Conservation (phyloP, 2,888 invertebrate genomes). For the Germaria angustata region DNA sequence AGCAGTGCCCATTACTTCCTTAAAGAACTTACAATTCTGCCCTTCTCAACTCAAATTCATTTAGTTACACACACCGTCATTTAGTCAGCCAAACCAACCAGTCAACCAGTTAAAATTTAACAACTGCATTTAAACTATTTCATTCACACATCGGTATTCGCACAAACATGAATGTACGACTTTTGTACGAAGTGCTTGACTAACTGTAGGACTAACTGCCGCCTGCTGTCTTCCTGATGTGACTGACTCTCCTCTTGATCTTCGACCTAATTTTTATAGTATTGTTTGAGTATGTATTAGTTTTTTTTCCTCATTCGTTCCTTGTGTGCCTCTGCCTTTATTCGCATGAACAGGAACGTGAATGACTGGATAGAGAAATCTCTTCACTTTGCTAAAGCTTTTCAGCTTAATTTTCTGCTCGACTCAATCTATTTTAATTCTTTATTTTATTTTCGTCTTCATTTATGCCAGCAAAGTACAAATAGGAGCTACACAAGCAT, state of each 20-base stretch:
- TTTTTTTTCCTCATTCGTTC: constrained; percentile 9
- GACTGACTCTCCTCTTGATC: constrained; percentile 68
- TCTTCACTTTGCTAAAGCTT: constrained; percentile 53
- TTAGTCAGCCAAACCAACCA: constrained; percentile 46
- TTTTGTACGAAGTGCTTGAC: constrained; percentile 7
- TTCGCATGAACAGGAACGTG: constrained; percentile 22
- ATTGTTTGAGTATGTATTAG: constrained; percentile 41
- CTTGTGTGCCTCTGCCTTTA: background rate
- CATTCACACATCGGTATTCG: constrained; percentile 11
- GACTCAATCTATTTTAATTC: constrained; percentile 64
- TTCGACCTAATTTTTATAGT: constrained; percentile 68
- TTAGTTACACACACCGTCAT: constrained; percentile 23
- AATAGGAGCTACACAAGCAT: background rate
- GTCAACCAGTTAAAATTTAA: constrained; percentile 29
- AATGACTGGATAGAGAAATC: constrained; percentile 49
- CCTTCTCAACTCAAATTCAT: background rate
- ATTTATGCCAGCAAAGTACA: constrained; percentile 34
- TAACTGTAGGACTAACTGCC: constrained; percentile 22
- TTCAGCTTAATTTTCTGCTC: constrained; percentile 66
- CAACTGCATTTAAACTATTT: constrained; percentile 35
- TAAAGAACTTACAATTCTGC: background rate
- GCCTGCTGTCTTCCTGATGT: constrained; percentile 46
- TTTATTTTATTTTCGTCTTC: constrained; percentile 64
- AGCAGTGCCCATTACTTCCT: too few species aligned
- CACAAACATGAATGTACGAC: background rate